Evolutionary conservation across 2,888 invertebrate species (phyloP), one percentile per base, ranked within the genome.

Genomic region (Philopedon plagiatum): DNA sequence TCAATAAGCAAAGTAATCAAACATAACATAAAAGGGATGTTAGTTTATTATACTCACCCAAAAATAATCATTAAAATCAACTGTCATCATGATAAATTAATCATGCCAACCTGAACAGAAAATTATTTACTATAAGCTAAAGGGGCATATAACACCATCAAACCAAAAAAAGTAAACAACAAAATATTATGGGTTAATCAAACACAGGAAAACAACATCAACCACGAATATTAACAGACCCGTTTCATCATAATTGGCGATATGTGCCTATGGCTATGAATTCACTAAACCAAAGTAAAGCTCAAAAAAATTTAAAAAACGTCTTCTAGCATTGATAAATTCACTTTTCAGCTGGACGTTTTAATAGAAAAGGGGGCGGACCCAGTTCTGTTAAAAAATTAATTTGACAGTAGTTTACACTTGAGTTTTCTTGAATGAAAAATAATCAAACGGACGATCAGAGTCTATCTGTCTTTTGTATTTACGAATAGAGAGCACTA

Each of bases 21-120:
- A 39, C 60, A 49, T 19, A 69, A 61, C n/a, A 61, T 41, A 54
- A 51, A 61, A 26, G 37, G 26, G 15, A 9, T 56, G 54, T 64
- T 54, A 64, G 64, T 61, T 54, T 56, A 13, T 37, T 64, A 41
- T 65, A 81, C 84, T 84, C 79, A 85, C 86, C 86, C 85, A 86
- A 81, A 86, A 86, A 78, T 85, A 85, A 80, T 86, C 85, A 75
- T 85, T 86, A 80, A 86, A 86, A 78, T 86, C 84, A 76, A 86
- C 84, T 76, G 85, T 86, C 86, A 86, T 86, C 79, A 77, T 85
- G 80, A 77, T 73, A 77, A 77, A 76, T 75, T 81, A 76, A 76
- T 75, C 81, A 82, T 81, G 71, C 79, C 80, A 81, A 71, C 75
- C 51, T 75, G 76, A 76, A 75, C 76, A 49, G 71, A 67, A 71